Conservation (phyloP, 1,140 invertebrate genomes). For the Hetaerina americana region DNA sequence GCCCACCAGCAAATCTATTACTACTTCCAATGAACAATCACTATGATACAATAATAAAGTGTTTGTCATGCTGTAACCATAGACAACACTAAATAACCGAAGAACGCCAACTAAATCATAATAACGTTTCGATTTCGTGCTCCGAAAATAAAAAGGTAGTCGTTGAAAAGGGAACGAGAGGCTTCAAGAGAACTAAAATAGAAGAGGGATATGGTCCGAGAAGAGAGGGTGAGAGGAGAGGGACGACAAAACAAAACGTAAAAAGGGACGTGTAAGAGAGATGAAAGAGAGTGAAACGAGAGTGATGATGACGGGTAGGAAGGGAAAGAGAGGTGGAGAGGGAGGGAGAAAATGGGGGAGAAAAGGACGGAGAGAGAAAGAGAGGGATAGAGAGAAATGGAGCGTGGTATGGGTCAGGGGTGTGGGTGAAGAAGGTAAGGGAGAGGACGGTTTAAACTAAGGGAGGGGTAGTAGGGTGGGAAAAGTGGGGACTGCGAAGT, state of each 20-base stretch:
- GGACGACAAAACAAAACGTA: background rate
- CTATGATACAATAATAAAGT: no score
- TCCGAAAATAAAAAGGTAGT: no score
- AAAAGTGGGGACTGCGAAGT: background rate
- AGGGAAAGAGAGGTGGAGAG: background rate
- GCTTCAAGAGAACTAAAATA: no score
- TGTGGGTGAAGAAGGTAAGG: background rate
- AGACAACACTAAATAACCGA: no score
- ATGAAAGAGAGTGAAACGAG: background rate
- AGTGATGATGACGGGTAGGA: background rate
- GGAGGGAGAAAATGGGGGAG: background rate
- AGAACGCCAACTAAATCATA: no score
- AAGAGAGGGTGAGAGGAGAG: background rate
- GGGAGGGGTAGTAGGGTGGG: no score
- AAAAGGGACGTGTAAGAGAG: background rate
- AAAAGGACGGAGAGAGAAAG: background rate
- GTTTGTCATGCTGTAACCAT: no score
- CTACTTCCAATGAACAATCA: no score
- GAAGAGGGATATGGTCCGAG: background rate
- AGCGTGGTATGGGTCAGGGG: background rate
- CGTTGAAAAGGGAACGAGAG: no score
- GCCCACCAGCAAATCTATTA: no score
- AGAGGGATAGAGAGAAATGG: background rate
- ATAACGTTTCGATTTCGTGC: no score
- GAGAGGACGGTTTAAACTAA: background rate